Evolutionary conservation across 64 coral and sea anemone genomes (phyloP).

Genomic region (Pocillopora verrucosa): DNA sequence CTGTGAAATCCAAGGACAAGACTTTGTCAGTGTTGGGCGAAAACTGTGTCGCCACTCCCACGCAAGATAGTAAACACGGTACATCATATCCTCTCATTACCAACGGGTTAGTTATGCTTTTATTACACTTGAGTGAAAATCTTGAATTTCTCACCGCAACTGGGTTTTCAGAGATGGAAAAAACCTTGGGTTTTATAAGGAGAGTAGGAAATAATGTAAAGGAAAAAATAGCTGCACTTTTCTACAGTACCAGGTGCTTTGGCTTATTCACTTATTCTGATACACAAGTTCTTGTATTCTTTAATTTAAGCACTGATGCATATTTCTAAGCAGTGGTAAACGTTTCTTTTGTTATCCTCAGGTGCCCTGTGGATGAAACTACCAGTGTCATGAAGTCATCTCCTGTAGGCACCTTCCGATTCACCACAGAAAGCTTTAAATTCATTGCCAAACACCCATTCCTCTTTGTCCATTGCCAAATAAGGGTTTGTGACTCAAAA

Average conservation of each 20-base stretch:
- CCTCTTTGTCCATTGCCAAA: slow-evolving; percentile 76
- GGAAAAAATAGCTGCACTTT: too few relatives aligned
- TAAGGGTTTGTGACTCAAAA: slow-evolving; percentile 52
- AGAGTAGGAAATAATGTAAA: too few relatives aligned
- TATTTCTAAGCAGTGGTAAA: too few relatives aligned
- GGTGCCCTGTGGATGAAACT: not conserved
- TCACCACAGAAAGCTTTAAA: slow-evolving; percentile 72
- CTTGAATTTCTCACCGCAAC: too few relatives aligned
- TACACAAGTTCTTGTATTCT: too few relatives aligned
- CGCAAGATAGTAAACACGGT: not conserved
- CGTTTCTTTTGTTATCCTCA: not conserved
- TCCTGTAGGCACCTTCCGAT: slow-evolving; percentile 1
- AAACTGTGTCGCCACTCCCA: slow-evolving; percentile 1
- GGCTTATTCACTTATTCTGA: too few relatives aligned
- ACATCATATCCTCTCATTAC: not conserved
- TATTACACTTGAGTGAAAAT: too few relatives aligned
- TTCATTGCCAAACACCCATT: slow-evolving; percentile 77
- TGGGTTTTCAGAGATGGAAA: too few relatives aligned
- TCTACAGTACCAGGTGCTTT: too few relatives aligned
- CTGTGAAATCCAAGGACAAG: not conserved
- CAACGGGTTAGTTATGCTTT: not conserved
- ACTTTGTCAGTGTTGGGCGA: slow-evolving; percentile 6
- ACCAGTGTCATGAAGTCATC: not conserved
- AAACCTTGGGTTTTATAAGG: too few relatives aligned
- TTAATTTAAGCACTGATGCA: too few relatives aligned